Evolutionary conservation across 2,888 invertebrate genomes (phyloP).

Genomic region (Drosophila aldrichi): DNA sequence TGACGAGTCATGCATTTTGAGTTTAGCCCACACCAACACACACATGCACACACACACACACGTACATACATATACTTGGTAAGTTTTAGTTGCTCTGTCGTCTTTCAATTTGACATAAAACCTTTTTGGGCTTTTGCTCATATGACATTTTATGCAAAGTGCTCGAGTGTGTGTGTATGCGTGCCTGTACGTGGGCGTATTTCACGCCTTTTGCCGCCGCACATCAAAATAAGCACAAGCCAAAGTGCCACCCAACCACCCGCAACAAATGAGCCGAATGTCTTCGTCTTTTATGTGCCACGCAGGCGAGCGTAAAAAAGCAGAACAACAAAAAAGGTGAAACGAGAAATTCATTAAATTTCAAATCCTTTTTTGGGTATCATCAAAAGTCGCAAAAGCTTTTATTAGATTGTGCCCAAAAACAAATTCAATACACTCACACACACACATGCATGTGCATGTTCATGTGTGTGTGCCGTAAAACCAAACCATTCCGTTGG

Average conservation of each 20-base stretch:
- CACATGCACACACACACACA: conserved; percentile 16
- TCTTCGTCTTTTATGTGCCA: conserved; percentile 54
- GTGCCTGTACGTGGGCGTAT: conserved; percentile 30
- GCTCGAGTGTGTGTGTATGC: conserved; percentile 9
- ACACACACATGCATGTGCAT: neutral
- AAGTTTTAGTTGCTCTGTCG: conserved; percentile 70
- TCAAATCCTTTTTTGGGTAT: conserved; percentile 57
- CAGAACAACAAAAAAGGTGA: neutral
- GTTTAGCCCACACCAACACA: conserved; percentile 30
- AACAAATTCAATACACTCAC: conserved; percentile 4
- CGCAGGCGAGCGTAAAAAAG: conserved; percentile 58
- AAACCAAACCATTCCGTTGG: conserved; percentile 12
- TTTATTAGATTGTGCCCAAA: conserved; percentile 43
- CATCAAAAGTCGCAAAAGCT: conserved; percentile 50
- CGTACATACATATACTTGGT: conserved; percentile 18
- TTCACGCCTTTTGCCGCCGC: conserved; percentile 74
- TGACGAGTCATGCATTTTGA: conserved; percentile 75
- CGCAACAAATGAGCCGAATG: conserved; percentile 59
- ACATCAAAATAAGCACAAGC: conserved; percentile 64
- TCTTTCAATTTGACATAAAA: conserved; percentile 80
- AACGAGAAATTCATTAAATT: conserved; percentile 70
- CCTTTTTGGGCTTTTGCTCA: conserved; percentile 63
- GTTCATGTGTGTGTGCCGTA: neutral
- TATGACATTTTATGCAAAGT: conserved; percentile 70
- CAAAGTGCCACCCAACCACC: conserved; percentile 28